Conservation (phyloP, 2,797 vertebrate genomes). For the Chaenodraco wilsoni region DNA sequence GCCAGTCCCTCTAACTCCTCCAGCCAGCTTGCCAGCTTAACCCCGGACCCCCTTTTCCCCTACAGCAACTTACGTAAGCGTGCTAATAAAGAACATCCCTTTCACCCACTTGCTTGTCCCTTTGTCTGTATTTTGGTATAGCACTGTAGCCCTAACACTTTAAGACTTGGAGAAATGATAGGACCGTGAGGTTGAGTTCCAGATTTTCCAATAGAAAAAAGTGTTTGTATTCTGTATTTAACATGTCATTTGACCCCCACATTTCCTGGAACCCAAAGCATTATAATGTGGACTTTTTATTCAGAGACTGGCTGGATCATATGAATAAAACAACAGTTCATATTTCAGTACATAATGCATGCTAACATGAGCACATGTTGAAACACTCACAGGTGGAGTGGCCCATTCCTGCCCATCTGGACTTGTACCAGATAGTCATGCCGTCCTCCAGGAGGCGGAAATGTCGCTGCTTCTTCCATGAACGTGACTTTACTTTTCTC, state of each 20-base stretch:
- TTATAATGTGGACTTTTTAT: not conserved
- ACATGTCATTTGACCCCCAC: not conserved
- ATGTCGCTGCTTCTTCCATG: conserved; percentile 91
- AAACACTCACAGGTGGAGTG: conserved; percentile 91
- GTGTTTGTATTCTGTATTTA: not conserved
- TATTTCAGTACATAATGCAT: not conserved
- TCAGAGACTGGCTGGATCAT: not conserved
- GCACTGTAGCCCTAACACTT: not conserved
- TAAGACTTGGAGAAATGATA: not conserved
- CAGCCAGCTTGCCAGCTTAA: no score
- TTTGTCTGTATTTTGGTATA: no score
- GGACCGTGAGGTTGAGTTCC: not conserved
- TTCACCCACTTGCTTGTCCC: no score
- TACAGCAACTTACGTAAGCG: no score
- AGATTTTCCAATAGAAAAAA: not conserved
- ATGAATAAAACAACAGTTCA: conserved; percentile 1
- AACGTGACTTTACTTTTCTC: conserved; percentile 93
- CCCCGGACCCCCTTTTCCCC: no score
- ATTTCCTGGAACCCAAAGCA: not conserved
- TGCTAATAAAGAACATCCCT: no score
- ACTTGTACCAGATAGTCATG: conserved; percentile 94
- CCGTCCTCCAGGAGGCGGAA: conserved; percentile 93
- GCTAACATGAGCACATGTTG: not conserved
- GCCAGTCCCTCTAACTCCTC: no score
- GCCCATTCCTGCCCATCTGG: conserved; percentile 86